phyloP scores from a whole-genome alignment of 2,113 vertebrate species.

The Mesoclemmys tuberculata region DNA sequence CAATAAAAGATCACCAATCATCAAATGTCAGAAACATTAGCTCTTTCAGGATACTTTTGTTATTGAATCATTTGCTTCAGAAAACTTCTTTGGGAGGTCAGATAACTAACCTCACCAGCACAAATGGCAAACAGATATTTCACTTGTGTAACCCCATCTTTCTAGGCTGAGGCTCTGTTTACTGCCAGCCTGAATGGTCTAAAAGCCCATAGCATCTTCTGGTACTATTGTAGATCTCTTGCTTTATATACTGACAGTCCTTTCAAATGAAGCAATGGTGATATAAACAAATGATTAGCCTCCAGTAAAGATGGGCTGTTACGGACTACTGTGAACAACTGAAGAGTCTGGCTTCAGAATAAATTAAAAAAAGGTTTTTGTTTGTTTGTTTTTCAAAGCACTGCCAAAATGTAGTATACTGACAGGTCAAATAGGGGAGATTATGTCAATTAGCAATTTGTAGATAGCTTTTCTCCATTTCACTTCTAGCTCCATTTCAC shows the following conservation, averaged over 20 bases:
- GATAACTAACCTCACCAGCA: background rate
- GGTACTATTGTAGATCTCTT: background rate
- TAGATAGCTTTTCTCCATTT: background rate
- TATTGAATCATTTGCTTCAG: background rate
- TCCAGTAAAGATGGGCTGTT: constrained; percentile 13
- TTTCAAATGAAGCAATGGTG: constrained; percentile 16
- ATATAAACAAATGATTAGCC: constrained; percentile 30
- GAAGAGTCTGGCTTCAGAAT: constrained; percentile 21
- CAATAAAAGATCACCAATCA: background rate
- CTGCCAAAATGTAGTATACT: background rate
- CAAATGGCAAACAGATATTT: background rate
- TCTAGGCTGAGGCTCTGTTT: background rate
- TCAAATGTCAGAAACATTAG: background rate
- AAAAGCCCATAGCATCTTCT: background rate
- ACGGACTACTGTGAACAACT: background rate
- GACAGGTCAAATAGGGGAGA: background rate
- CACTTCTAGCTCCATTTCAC: background rate
- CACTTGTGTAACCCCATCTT: background rate
- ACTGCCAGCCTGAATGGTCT: background rate
- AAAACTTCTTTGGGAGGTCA: background rate
- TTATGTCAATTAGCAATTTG: background rate
- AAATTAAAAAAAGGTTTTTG: background rate
- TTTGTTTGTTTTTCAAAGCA: background rate
- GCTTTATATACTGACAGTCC: background rate
- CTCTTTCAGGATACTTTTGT: background rate